A percentile compares a stretch with the other conserved stretches of the same genome.
phyloP scores from a whole-genome alignment of 2,797 vertebrate species.

The Basileuterus tristriatus region DNA sequence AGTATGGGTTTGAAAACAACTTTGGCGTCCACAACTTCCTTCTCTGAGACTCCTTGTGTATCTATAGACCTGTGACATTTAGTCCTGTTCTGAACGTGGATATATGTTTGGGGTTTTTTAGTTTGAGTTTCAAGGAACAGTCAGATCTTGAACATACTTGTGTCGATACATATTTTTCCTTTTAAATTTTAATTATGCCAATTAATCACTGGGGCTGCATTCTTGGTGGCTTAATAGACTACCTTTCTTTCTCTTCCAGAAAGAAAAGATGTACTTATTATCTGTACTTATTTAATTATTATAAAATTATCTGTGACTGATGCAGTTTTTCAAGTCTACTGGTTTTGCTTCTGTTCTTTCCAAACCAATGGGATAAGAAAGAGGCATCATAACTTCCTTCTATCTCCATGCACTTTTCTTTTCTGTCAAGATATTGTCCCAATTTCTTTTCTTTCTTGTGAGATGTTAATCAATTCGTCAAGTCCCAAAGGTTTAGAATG shows the following conservation, averaged over 20 bases:
- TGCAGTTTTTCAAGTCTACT: neutral
- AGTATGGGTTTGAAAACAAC: neutral
- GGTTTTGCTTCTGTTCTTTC: neutral
- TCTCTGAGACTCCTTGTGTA: neutral
- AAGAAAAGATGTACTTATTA: neutral
- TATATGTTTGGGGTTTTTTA: rapidly evolving
- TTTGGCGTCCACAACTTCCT: neutral
- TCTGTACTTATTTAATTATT: no score
- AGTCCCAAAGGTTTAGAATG: neutral
- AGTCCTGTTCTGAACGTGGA: rapidly evolving
- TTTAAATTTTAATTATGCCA: neutral
- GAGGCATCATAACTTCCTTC: neutral
- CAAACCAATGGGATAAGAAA: neutral
- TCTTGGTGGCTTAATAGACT: neutral
- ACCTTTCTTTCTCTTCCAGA: neutral
- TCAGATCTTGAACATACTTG: neutral
- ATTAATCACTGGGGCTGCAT: neutral
- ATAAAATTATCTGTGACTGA: neutral
- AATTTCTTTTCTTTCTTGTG: neutral
- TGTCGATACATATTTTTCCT: neutral
- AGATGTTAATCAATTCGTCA: neutral
- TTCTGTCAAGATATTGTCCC: neutral
- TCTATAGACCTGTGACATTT: neutral
- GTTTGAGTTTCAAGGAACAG: neutral
- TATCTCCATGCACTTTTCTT: neutral